These are phyloP conservation scores for Otus sunia DNA, from an alignment of 2,113 vertebrate genomes.

Conservation along the genomic window DNA sequence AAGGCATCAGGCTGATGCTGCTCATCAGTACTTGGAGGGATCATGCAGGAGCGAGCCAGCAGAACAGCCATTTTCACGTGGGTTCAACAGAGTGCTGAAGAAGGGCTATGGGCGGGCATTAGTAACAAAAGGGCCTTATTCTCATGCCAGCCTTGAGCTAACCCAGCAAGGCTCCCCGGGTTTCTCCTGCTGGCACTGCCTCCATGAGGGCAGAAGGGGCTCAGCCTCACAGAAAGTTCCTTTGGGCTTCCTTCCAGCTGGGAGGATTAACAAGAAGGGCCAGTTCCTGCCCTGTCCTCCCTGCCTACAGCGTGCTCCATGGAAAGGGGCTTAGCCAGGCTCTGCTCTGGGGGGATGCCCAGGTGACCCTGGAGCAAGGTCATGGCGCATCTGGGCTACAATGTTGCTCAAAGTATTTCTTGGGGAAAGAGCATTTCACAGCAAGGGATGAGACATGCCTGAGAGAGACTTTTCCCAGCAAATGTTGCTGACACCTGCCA, in stretches of 20 bases:
- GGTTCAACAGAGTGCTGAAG: neutral
- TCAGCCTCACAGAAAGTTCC: neutral
- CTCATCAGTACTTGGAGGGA: neutral
- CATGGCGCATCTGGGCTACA: neutral
- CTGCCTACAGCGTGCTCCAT: neutral
- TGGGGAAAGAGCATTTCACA: neutral
- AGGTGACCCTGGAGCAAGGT: neutral
- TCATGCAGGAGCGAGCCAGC: neutral
- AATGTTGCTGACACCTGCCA: neutral
- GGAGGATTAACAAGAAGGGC: neutral
- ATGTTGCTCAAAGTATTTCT: neutral
- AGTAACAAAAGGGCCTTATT: neutral
- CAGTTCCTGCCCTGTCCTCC: neutral
- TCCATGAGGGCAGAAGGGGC: neutral
- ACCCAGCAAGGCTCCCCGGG: neutral
- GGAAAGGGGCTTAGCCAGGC: neutral
- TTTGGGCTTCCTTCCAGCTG: neutral
- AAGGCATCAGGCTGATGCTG: neutral
- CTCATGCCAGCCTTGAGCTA: neutral
- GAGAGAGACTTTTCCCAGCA: neutral
- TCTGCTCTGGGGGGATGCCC: neutral
- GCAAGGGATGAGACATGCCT: neutral
- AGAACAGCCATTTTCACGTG: neutral
- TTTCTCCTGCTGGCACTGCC: neutral
- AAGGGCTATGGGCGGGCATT: neutral